Evolutionary conservation across 2,797 vertebrate species (phyloP).

Genomic region (Tamandua tetradactyla): DNA sequence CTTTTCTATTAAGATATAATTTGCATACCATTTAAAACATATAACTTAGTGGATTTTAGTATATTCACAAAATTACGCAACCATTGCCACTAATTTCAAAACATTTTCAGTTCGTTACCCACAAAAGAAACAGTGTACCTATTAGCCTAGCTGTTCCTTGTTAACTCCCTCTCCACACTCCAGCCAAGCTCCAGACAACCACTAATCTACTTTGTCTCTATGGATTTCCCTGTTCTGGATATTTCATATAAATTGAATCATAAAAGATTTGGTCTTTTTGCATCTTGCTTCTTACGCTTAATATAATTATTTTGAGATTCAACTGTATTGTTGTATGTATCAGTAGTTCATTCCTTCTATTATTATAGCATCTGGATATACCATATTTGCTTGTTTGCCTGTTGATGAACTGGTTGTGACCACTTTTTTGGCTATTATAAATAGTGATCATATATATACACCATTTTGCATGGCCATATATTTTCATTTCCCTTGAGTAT

Average conservation of each 20-base stretch:
- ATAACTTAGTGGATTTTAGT: not conserved
- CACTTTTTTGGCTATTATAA: not conserved
- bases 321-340: not conserved
- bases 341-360: not conserved
- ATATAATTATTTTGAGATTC: not conserved
- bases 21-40: not conserved
- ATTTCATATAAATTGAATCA: not conserved
- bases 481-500: not conserved
- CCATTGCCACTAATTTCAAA: not conserved
- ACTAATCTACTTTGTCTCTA: slow-evolving; percentile 24
- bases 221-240: not conserved
- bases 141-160: not conserved
- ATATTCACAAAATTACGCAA: not conserved
- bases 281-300: slow-evolving; percentile 15
- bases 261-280: not conserved
- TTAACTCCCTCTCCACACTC: not conserved
- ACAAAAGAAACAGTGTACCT: not conserved
- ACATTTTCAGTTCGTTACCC: slow-evolving; percentile 21
- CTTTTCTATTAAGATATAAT: not conserved
- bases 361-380: not conserved
- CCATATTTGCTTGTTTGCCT: not conserved
- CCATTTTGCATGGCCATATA: not conserved
- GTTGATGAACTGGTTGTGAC: not conserved
- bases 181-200: not conserved
- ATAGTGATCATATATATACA: not conserved